These are phyloP conservation scores for Fistularia commersonii DNA, from an alignment of 2,797 vertebrate genomes.

Conservation along the genomic window DNA sequence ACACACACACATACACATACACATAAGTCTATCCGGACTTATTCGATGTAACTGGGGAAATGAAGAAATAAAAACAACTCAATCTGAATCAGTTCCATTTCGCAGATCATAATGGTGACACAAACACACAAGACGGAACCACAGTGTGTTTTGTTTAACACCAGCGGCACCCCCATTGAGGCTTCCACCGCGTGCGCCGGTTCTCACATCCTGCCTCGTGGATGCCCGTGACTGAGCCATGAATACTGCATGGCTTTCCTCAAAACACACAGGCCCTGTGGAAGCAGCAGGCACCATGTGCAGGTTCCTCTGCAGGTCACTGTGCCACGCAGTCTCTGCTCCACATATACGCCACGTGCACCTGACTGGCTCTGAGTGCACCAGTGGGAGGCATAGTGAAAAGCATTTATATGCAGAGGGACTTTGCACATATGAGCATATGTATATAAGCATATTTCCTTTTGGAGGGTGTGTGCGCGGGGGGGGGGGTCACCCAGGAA, in stretches of 20 bases:
- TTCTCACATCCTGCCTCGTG: conserved; percentile 21
- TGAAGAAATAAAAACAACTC: neutral
- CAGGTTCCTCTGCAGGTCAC: conserved; percentile 64
- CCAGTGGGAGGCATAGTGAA: conserved; percentile 1
- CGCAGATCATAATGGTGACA: neutral
- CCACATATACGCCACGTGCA: conserved; percentile 48
- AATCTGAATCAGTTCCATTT: neutral
- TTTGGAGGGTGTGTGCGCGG: too few relatives aligned
- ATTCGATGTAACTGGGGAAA: neutral
- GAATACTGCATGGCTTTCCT: conserved; percentile 70
- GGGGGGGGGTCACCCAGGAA: too few relatives aligned
- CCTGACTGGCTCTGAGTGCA: conserved; percentile 13
- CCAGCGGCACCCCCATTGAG: conserved; percentile 14
- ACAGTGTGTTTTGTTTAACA: conserved; percentile 30
- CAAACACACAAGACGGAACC: conserved; percentile 20
- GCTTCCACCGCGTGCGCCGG: conserved; percentile 31
- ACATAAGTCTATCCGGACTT: conserved; percentile 6
- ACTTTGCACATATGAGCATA: conserved; percentile 9
- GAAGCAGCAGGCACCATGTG: conserved; percentile 56
- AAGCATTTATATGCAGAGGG: conserved; percentile 19
- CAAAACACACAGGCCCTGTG: conserved; percentile 60
- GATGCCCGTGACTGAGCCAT: conserved; percentile 52
- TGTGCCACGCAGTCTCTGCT: conserved; percentile 59
- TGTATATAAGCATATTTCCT: conserved; percentile 5
- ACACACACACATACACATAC: conserved; percentile 1